Base-by-base conservation (phyloP, 2,888 invertebrate genomes). In the Tiliacea aurago region DNA sequence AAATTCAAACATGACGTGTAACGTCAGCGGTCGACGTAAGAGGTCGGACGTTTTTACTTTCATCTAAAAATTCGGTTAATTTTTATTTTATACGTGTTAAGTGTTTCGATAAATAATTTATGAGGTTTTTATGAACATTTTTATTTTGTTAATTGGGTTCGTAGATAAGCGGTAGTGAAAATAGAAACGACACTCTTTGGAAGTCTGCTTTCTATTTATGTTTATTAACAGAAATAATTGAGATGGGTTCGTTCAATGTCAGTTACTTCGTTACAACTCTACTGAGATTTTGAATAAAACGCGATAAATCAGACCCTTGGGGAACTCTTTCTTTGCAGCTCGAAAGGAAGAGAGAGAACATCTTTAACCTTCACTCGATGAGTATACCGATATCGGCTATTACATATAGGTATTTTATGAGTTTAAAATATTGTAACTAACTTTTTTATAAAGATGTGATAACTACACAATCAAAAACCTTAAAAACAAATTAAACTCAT, bases 1-100 rank as follows among this genome's bases (percentile, higher is more conserved):
- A 93, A 94, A 94, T 95, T 95, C 90, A 91, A 95, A 94, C 93
- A 90, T 94, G 95, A 94, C 93, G 93, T 92, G 90, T 84, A 93
- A 93, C 91, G 95, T 95, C 94, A 94, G 93, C 94, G 92, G 92
- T 87, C 90, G 89, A 87, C 86, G 89, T 93, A 93, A 92, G 92
- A 92, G 91, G 91, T 91, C 86, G 86, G 89, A 88, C 88, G 85
- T 84, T 92, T 93, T 93, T 92, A 93, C 93, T 94, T 93, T 93
- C 91, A 79, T 90, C 89, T 85, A 84, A 85, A 84, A 73, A 65
- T 71, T 78, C 5, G 28, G 68, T 65, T 70, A n/a, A 76, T 73
- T 74, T 76, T 72, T 80, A 73, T 84, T 80, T 77, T 65, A 47
- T 28, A 78, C 55, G 74, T 80, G 71, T 73, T 76, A 84, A 53